Evolutionary conservation across 2,888 invertebrate species (phyloP).

Genomic region (Tethea ocularis): DNA sequence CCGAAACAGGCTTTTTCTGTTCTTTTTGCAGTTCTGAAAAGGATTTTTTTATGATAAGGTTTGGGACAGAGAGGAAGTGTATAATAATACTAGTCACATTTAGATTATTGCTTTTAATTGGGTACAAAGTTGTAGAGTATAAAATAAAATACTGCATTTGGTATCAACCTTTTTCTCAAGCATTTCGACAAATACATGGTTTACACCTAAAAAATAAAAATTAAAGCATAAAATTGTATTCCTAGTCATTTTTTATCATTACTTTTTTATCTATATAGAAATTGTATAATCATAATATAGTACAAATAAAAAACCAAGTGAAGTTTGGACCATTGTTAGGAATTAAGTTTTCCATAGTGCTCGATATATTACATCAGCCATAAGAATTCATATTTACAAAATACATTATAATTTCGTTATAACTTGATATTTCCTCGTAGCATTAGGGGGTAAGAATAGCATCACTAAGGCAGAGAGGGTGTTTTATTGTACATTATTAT

Average conservation of each 20-base stretch:
- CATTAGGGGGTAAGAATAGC: constrained; percentile 77
- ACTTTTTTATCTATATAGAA: constrained; percentile 77
- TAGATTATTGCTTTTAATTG: constrained; percentile 80
- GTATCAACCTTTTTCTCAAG: constrained; percentile 80
- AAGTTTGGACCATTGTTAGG: constrained; percentile 84
- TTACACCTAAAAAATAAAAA: constrained; percentile 73
- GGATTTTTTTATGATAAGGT: background rate
- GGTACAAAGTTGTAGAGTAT: constrained; percentile 82
- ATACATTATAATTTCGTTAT: constrained; percentile 66
- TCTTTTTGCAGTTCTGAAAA: background rate
- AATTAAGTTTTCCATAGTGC: constrained; percentile 81
- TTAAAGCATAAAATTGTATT: constrained; percentile 77
- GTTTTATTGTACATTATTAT: constrained; percentile 78
- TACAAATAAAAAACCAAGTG: constrained; percentile 82
- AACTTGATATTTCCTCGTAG: constrained; percentile 68
- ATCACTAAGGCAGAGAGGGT: constrained; percentile 81
- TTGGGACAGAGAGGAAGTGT: background rate
- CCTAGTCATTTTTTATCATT: constrained; percentile 67
- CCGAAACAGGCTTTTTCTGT: constrained; percentile 16
- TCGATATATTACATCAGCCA: constrained; percentile 72
- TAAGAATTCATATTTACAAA: constrained; percentile 78
- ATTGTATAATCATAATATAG: constrained; percentile 77
- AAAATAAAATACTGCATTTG: constrained; percentile 84
- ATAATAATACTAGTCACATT: constrained; percentile 22
- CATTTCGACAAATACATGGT: constrained; percentile 79